A percentile compares a stretch with the other conserved stretches of the same genome.
Conservation (phyloP, 2,113 vertebrate species). For the Perca schrenkii region DNA sequence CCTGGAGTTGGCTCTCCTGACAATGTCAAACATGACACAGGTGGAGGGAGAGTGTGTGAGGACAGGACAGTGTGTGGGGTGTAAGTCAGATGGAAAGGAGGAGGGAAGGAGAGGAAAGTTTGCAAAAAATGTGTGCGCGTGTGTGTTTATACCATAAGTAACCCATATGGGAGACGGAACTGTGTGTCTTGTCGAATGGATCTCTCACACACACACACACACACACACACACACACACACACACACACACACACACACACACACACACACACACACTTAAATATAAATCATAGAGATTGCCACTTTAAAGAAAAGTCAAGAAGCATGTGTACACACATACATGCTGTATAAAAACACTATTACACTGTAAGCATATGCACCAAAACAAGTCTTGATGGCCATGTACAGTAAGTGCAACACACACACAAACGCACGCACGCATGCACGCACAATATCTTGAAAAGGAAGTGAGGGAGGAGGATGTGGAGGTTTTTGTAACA, state of each 20-base stretch:
- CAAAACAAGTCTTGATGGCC: too few relatives aligned
- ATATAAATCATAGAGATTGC: too few relatives aligned
- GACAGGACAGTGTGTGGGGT: background rate
- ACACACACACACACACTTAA: too few relatives aligned
- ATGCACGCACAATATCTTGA: too few relatives aligned
- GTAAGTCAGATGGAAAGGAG: background rate
- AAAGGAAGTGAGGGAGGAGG: background rate
- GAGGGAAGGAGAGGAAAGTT: too few relatives aligned
- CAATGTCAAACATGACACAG: conserved; percentile 34
- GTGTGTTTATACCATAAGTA: conserved; percentile 8
- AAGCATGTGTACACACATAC: too few relatives aligned
- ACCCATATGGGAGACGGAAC: conserved; percentile 4
- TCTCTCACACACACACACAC: background rate
- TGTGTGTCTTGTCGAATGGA: background rate
- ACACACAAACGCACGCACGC: too few relatives aligned
- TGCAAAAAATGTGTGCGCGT: background rate
- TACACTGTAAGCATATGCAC: too few relatives aligned
- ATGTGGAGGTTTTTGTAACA: background rate
- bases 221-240: background rate
- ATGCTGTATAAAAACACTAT: too few relatives aligned
- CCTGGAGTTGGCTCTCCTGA: conserved; percentile 32
- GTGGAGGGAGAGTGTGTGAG: conserved; percentile 5
- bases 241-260: background rate
- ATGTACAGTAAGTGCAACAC: too few relatives aligned
- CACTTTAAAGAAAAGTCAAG: too few relatives aligned